These are phyloP conservation scores for Cyprinella venusta DNA, from an alignment of 2,797 vertebrate genomes.

Conservation along the genomic window DNA sequence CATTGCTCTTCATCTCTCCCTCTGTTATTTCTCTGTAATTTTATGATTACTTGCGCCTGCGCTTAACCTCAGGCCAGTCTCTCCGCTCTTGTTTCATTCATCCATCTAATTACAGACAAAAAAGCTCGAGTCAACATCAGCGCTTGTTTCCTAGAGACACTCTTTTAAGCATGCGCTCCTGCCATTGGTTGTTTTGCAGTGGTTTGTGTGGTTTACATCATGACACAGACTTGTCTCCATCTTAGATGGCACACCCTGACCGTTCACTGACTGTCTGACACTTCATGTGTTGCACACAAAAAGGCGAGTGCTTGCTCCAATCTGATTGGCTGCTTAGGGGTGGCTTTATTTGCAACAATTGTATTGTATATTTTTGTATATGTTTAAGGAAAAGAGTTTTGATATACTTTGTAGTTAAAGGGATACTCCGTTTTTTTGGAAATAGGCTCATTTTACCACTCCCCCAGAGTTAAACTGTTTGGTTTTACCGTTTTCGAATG, in stretches of 20 bases:
- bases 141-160: constrained; percentile 18
- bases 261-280: constrained; percentile 15
- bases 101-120: constrained; percentile 26
- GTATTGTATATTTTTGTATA: neutral
- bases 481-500: no score
- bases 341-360: neutral
- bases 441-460: no score
- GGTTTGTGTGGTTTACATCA: constrained; percentile 25
- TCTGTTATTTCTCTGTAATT: constrained; percentile 21
- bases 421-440: no score
- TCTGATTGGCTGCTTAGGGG: neutral
- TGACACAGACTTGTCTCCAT: neutral
- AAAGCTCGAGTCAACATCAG: constrained; percentile 17
- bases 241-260: constrained; percentile 26
- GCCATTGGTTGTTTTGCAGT: constrained; percentile 6
- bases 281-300: neutral
- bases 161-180: neutral
- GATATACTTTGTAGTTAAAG: neutral
- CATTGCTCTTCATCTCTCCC: neutral
- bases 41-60: neutral
- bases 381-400: neutral
- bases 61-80: constrained; percentile 18
- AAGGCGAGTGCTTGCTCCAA: neutral
- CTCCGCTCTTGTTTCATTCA: constrained; percentile 15
- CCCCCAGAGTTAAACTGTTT: no score